Percentiles rank a stretch among this genome's conserved stretches.
Evolutionary conservation across 2,888 invertebrate species (phyloP).

Genomic region (Macaria liturata): DNA sequence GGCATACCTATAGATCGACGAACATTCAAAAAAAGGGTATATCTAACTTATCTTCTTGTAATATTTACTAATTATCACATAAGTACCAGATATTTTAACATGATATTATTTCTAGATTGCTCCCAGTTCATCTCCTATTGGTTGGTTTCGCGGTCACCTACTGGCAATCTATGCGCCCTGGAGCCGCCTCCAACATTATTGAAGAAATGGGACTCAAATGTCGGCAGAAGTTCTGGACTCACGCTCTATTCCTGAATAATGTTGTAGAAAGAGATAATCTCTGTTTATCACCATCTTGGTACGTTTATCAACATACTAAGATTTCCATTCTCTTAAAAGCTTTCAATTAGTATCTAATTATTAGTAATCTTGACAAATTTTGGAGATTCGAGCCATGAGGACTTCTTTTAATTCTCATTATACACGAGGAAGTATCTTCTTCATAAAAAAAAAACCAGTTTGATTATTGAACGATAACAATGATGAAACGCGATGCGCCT

Average conservation of each 20-base stretch:
- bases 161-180: constrained; percentile 28
- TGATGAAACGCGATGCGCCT: no score
- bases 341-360: no score
- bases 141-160: constrained; percentile 15
- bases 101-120: neutral
- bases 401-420: no score
- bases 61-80: no score
- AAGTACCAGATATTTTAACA: neutral
- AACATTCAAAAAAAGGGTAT: no score
- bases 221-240: constrained; percentile 38
- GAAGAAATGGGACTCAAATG: constrained; percentile 31
- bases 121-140: constrained; percentile 30
- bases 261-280: constrained; percentile 28
- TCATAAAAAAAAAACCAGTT: no score
- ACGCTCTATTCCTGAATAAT: constrained; percentile 37
- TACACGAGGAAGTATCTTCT: no score
- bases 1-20: no score
- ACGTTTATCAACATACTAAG: constrained; percentile 10
- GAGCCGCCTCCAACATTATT: constrained; percentile 27
- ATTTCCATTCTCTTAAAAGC: neutral
- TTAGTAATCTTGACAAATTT: no score
- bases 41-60: no score
- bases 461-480: no score
- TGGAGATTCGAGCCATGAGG: no score
- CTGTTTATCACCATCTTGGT: constrained; percentile 40